Evolutionary conservation across 2,113 vertebrate species (phyloP), one percentile per base, ranked within the genome.

Genomic region (Probosciger aterrimus): DNA sequence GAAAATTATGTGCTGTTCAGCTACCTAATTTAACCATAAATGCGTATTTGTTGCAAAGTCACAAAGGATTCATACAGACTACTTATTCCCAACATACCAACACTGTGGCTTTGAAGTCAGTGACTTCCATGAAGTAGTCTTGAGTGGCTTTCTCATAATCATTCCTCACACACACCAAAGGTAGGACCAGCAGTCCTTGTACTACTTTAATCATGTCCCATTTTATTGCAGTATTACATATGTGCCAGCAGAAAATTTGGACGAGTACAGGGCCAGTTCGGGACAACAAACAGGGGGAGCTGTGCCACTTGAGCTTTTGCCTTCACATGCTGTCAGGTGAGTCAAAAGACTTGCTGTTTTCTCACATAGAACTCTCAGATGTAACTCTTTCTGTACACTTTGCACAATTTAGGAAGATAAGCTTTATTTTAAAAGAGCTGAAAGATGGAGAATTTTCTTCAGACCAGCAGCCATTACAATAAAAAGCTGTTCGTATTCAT

Each of bases 161-260:
- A 19, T 67, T 91, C 5, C 7, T 77, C 49, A 83, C 24, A 75
- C 10, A 14, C 37, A n/a, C 12, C 27, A 41, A 60, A 62, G 37
- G 13, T 6, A 80, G 30, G 22, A 67, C 52, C 33, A 35, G 23
- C 31, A 35, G 55, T 95, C 39, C 83, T 89, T 44, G 7, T 77
- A 84, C 92, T 94, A 10, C 44, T 94, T 86, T 83, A 96, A 95
- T 91, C 22, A 74, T 85, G 67, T 90, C 25, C 75, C 89, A 5
- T 97, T 98, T 93, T 97, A 64, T 98, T 97, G 84, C 97, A 99
- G 99, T 97, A 99, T 99, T 96, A 99, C 98, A 0, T 99, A 99
- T 91, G 98, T 99, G 86, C 98, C 99, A 81, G 98, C 98, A 78
- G 99, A 99, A 91, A 98, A 99, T 96, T 98, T 99, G 92, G 98